Evolutionary conservation across 35 echinoderm and acorn worm genomes (phyloP).

Genomic region (Apostichopus japonicus): DNA sequence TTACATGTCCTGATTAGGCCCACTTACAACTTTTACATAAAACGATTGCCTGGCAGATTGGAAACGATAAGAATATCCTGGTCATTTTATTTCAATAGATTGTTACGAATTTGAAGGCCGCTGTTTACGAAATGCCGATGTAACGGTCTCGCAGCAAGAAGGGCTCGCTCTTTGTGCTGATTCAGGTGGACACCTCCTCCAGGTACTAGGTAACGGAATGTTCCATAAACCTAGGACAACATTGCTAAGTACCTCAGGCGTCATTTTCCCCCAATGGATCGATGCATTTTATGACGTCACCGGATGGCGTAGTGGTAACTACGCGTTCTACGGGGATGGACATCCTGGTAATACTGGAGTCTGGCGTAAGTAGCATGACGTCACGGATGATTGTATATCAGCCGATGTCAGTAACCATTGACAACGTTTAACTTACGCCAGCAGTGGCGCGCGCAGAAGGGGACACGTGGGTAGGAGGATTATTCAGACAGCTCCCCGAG

Average conservation of each 20-base stretch:
- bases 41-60: no score
- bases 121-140: background rate
- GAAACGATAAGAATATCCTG: no score
- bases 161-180: background rate
- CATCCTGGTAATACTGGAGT: background rate
- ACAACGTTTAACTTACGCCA: no score
- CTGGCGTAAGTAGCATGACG: background rate
- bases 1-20: no score
- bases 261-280: background rate
- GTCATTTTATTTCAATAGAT: background rate
- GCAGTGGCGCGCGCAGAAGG: no score
- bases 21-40: background rate
- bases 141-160: background rate
- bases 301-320: background rate
- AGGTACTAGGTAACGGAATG: background rate
- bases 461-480: no score
- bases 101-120: background rate
- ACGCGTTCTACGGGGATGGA: background rate
- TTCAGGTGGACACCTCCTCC: background rate
- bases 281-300: background rate
- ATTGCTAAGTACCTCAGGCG: background rate
- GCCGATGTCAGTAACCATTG: no score
- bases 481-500: no score
- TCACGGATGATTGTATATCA: no score
- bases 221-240: background rate